These are phyloP conservation scores for Lathamus discolor DNA, from an alignment of 2,113 vertebrate species.

Conservation along the genomic window DNA sequence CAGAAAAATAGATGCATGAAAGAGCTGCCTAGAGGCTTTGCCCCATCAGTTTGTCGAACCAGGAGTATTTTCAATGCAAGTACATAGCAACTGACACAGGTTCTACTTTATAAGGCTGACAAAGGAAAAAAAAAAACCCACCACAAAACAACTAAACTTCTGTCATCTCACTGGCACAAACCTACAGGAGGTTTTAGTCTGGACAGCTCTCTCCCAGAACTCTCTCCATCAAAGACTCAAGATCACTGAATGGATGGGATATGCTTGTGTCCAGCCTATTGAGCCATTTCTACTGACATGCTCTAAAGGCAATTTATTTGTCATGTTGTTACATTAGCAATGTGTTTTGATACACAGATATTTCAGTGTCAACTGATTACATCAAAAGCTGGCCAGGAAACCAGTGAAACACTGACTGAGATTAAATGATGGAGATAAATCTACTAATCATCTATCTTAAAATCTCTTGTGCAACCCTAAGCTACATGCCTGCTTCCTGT, in stretches of 20 bases:
- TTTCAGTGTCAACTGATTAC: neutral
- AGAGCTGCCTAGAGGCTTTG: neutral
- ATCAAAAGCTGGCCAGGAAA: neutral
- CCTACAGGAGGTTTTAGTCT: neutral
- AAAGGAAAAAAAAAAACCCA: neutral
- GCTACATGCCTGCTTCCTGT: neutral
- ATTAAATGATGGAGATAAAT: neutral
- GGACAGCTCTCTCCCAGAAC: neutral
- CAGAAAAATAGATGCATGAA: neutral
- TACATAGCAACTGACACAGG: neutral
- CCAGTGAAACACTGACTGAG: neutral
- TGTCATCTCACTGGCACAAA: neutral
- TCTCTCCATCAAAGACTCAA: neutral
- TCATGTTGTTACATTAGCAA: neutral
- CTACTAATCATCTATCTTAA: neutral
- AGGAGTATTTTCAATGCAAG: fast-evolving
- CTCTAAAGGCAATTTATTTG: neutral
- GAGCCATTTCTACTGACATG: neutral
- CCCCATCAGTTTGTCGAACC: neutral
- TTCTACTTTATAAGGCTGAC: neutral
- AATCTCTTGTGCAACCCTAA: neutral
- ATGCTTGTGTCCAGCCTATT: neutral
- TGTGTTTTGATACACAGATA: neutral
- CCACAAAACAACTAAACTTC: neutral
- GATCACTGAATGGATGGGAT: neutral